phyloP scores from a whole-genome alignment of 2,113 vertebrate genomes.

The Polyodon spathula region DNA sequence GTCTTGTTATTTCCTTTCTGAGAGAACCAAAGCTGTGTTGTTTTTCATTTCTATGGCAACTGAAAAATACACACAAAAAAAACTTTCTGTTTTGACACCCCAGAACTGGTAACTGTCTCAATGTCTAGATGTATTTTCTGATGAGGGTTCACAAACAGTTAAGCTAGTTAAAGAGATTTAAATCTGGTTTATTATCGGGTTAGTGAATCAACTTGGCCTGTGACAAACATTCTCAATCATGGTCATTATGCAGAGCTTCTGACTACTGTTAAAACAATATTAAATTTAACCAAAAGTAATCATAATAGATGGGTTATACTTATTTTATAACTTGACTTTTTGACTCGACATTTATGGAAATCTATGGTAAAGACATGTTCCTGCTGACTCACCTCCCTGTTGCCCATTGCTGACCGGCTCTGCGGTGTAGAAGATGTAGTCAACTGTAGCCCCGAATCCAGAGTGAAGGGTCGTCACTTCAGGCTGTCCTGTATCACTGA shows the following conservation, averaged over 20 bases:
- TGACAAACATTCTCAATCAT: constrained; percentile 40
- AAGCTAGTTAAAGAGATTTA: too few species aligned
- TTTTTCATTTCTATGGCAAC: too few species aligned
- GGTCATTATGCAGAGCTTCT: constrained; percentile 27
- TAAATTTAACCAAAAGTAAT: constrained; percentile 23
- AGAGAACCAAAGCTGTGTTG: too few species aligned
- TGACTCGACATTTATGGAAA: too few species aligned
- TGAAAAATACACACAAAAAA: too few species aligned
- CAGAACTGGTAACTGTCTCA: too few species aligned
- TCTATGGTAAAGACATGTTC: neutral
- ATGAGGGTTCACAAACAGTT: too few species aligned
- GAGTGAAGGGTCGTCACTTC: constrained; percentile 81
- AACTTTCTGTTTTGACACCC: too few species aligned
- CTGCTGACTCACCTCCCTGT: constrained; percentile 42
- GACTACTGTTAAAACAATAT: constrained; percentile 44
- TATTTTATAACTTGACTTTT: neutral
- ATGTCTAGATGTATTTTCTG: too few species aligned
- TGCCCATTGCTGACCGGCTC: constrained; percentile 36
- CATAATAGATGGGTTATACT: constrained; percentile 64
- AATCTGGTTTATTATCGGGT: too few species aligned
- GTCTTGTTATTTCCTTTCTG: too few species aligned
- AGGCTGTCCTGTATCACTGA: constrained; percentile 48
- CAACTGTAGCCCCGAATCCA: constrained; percentile 70
- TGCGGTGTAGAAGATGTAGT: constrained; percentile 90
- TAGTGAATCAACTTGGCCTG: constrained; percentile 49